Evolutionary conservation across 2,113 vertebrate genomes (phyloP).

Genomic region (Ictalurus punctatus): DNA sequence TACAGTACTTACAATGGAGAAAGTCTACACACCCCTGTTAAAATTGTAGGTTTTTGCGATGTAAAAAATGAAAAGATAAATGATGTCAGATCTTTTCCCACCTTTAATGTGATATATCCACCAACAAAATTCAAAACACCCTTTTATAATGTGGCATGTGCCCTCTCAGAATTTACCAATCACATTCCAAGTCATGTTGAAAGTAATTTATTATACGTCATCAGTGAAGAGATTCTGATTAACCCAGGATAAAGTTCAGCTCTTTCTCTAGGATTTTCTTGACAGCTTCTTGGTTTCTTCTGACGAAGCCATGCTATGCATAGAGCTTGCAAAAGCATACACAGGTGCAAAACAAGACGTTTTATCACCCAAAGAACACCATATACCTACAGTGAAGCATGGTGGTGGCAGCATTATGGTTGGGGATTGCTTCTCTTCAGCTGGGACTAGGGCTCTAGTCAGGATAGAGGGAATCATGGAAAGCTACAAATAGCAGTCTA

Average conservation of each 20-base stretch:
- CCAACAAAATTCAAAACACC: not conserved
- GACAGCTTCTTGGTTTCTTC: not conserved
- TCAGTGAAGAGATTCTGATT: not conserved
- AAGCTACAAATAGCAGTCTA: not conserved
- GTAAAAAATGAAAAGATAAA: not conserved
- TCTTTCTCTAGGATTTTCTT: not conserved
- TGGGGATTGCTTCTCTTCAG: not conserved
- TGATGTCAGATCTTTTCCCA: not conserved
- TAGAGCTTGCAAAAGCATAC: not conserved
- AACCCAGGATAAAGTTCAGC: not conserved
- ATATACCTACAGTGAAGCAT: not conserved
- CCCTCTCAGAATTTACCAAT: not conserved
- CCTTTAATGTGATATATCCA: not conserved
- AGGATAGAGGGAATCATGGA: not conserved
- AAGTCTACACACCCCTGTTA: not conserved
- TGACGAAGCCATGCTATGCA: not conserved
- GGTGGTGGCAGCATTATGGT: not conserved
- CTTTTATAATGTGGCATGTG: not conserved
- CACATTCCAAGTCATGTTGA: not conserved
- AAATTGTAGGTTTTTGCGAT: not conserved
- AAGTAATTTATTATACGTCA: not conserved
- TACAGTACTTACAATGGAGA: not conserved
- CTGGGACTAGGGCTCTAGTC: not conserved
- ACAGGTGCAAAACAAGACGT: not conserved
- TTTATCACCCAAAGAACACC: not conserved